phyloP scores from a whole-genome alignment of 2,113 vertebrate genomes.

The Casuarius casuarius region DNA sequence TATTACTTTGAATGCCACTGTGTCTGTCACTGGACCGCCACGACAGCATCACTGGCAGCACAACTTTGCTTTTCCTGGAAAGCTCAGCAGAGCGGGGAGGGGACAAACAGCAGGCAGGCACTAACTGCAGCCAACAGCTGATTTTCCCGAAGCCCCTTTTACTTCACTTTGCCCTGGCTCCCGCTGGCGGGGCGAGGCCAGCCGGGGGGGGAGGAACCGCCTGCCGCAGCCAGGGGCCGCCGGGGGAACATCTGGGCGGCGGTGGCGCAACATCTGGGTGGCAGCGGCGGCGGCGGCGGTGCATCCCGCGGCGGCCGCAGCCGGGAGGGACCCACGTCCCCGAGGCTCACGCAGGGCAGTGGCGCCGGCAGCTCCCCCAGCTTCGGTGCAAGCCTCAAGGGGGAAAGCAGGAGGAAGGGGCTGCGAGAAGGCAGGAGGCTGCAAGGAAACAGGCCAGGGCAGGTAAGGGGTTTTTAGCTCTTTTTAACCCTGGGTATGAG shows the following conservation, averaged over 20 bases:
- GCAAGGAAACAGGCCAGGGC: not conserved
- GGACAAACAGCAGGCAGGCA: not conserved
- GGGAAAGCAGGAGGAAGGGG: conserved; percentile 5
- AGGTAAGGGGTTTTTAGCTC: conserved; percentile 56
- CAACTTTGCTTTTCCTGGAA: not conserved
- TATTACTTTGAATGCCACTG: not conserved
- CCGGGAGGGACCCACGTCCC: not conserved
- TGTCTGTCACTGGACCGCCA: too few species aligned
- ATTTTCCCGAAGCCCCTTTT: not conserved
- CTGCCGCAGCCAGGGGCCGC: conserved; percentile 28
- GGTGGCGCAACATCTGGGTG: conserved; percentile 61
- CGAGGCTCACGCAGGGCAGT: not conserved
- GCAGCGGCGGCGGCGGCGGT: not conserved
- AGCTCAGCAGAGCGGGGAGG: not conserved
- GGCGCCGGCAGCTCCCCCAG: not conserved
- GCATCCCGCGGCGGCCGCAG: not conserved
- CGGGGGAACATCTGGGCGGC: conserved; percentile 73
- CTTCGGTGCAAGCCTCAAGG: not conserved
- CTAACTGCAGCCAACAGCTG: not conserved
- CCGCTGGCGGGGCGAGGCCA: not conserved
- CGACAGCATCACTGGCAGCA: too few species aligned
- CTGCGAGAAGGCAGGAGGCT: conserved; percentile 17
- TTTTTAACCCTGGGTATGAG: fast-evolving
- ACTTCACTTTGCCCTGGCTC: not conserved
- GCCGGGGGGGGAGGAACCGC: not conserved